Conservation (phyloP, 2,888 invertebrate species). For the Dryomyza anilis region DNA sequence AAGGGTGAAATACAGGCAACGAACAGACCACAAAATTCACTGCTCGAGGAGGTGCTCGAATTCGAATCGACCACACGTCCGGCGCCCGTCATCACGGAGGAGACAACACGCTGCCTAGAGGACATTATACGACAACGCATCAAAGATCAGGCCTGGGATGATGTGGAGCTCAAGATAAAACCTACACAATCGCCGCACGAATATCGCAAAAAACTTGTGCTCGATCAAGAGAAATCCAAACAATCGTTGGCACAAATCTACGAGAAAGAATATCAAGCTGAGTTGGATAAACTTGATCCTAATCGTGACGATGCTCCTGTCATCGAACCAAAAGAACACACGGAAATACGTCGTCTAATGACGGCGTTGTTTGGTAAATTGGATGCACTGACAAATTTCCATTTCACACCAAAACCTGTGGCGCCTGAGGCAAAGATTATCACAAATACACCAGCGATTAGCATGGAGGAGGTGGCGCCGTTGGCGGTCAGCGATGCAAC, state of each 20-base stretch:
- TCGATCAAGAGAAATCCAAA: slow-evolving; percentile 95
- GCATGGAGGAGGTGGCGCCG: slow-evolving; percentile 95
- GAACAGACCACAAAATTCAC: slow-evolving; percentile 86
- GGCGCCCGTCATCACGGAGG: slow-evolving; percentile 90
- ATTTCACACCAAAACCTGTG: slow-evolving; percentile 88
- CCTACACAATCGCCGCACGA: slow-evolving; percentile 81
- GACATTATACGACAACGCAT: slow-evolving; percentile 90
- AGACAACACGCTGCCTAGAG: slow-evolving; percentile 85
- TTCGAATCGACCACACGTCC: slow-evolving; percentile 84
- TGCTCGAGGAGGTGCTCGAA: slow-evolving; percentile 89
- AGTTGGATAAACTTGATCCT: slow-evolving; percentile 64
- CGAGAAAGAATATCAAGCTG: slow-evolving; percentile 82
- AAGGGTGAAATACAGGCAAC: slow-evolving; percentile 85
- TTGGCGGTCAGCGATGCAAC: slow-evolving; percentile 83
- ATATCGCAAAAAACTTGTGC: slow-evolving; percentile 83
- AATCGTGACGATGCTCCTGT: slow-evolving; percentile 61
- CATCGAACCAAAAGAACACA: slow-evolving; percentile 75
- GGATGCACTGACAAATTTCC: slow-evolving; percentile 91
- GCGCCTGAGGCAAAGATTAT: slow-evolving; percentile 88
- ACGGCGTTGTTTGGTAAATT: slow-evolving; percentile 79
- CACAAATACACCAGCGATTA: slow-evolving; percentile 87
- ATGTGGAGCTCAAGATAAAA: slow-evolving; percentile 86
- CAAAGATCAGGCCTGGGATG: slow-evolving; percentile 93
- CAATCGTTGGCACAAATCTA: slow-evolving; percentile 91
- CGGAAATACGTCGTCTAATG: slow-evolving; percentile 78